Base-by-base conservation (phyloP, 2,113 vertebrate genomes). In the Megaceryle torquata region DNA sequence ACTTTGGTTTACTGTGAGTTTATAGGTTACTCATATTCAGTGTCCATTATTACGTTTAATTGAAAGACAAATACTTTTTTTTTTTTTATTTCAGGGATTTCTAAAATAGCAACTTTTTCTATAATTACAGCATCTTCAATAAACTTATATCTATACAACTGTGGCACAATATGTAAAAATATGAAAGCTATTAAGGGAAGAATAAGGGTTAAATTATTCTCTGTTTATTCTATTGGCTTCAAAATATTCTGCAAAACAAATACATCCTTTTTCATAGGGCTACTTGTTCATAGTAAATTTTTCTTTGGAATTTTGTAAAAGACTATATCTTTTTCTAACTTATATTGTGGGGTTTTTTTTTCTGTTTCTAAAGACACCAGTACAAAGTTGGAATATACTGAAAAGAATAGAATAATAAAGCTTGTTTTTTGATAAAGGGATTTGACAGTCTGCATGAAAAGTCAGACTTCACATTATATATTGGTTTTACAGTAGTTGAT, bases 131-230 rank as follows among this genome's bases (percentile, higher is more conserved):
- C 95, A 96, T 96, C 96, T 98, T 97, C 96, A 97, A 97, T 98
- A 98, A 98, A 96, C 97, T 97, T 97, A 69, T 97, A 94, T 98
- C 95, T 98, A 97, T 97, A 98, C 89, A 96, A 98, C 87, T 98
- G 98, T 98, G 97, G 97, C 96, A 97, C 65, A 19, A 86, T 93
- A 96, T 98, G 94, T 96, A 98, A 98, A 97, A 98, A 93, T 96
- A 98, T 97, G 97, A 97, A 96, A 83, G 92, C 97, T 97, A 96
- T 97, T 93, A 96, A 97, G 94, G 89, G 96, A 97, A 97, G 86
- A 91, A 96, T 82, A 89, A 95, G 91, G 92, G 70, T 96, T 98
- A 97, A 97, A 97, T 81, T 93, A 89, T 94, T 97, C 96, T 97
- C 95, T 97, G 93, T 96, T 95, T 97, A 65, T 91, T 98, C 97